Evolutionary conservation across 2,888 invertebrate species (phyloP).

Genomic region (Dasypolia templi): DNA sequence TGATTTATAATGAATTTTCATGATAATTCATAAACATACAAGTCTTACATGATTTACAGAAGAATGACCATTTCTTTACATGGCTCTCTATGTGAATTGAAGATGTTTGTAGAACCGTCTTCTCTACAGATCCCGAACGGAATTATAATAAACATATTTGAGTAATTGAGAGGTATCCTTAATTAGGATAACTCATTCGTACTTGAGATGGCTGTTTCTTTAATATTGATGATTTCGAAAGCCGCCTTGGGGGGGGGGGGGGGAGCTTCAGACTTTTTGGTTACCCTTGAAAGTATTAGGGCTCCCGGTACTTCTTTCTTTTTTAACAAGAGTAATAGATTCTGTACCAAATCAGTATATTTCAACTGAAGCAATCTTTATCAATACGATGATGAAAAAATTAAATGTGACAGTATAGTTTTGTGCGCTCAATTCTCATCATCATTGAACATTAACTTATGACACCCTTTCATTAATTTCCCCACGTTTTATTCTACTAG

Average conservation of each 20-base stretch:
- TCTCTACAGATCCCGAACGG: too few species aligned
- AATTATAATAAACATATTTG: background rate
- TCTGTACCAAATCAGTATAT: background rate
- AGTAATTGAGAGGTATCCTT: background rate
- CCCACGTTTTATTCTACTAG: slow-evolving; percentile 1
- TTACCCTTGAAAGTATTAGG: too few species aligned
- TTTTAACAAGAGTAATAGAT: background rate
- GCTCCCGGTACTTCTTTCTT: too few species aligned
- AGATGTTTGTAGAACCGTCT: background rate
- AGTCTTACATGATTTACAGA: background rate
- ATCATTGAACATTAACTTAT: slow-evolving; percentile 13
- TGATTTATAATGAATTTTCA: background rate
- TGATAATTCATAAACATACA: background rate
- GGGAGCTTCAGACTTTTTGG: background rate
- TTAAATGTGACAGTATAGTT: slow-evolving; percentile 12
- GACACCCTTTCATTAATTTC: slow-evolving; percentile 16
- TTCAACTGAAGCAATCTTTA: background rate
- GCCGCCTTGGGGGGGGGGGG: too few species aligned
- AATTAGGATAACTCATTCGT: background rate
- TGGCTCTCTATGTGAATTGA: background rate
- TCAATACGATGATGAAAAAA: slow-evolving; percentile 1
- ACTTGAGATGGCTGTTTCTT: background rate
- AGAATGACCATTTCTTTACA: background rate
- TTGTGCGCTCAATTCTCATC: slow-evolving; percentile 7
- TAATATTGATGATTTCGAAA: background rate